These are phyloP conservation scores for Paraescarpia echinospica DNA, from an alignment of 1,140 invertebrate species.

Conservation along the genomic window DNA sequence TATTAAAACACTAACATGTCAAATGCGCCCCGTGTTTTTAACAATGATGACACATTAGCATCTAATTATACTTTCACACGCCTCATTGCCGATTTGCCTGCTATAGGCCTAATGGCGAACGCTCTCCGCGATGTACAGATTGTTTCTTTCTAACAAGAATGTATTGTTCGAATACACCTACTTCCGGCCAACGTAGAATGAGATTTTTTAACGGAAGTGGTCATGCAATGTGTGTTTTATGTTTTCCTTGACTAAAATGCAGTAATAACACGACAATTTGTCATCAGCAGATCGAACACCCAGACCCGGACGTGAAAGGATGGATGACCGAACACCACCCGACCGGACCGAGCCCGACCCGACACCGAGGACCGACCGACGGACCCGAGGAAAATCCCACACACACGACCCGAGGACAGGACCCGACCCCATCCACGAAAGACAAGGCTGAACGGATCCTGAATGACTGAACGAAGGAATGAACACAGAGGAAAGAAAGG, in stretches of 20 bases:
- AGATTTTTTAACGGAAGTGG: neutral
- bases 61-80: neutral
- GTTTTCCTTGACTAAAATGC: neutral
- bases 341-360: too few species aligned
- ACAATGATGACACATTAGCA: neutral
- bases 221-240: neutral
- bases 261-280: neutral
- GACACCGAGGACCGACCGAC: too few species aligned
- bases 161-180: neutral
- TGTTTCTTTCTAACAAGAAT: neutral
- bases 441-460: too few species aligned
- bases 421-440: too few species aligned
- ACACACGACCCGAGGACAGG: too few species aligned
- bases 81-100: neutral
- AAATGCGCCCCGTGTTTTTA: neutral
- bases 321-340: too few species aligned
- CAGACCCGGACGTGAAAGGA: too few species aligned
- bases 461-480: too few species aligned
- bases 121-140: neutral
- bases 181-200: neutral
- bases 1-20: neutral
- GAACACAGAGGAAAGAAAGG: too few species aligned
- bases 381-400: too few species aligned
- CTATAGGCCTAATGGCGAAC: neutral
- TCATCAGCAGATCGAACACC: too few species aligned